Evolutionary conservation across 64 coral and sea anemone genomes (phyloP), one percentile per base, ranked within the genome.

Genomic region (Porites australiensis): DNA sequence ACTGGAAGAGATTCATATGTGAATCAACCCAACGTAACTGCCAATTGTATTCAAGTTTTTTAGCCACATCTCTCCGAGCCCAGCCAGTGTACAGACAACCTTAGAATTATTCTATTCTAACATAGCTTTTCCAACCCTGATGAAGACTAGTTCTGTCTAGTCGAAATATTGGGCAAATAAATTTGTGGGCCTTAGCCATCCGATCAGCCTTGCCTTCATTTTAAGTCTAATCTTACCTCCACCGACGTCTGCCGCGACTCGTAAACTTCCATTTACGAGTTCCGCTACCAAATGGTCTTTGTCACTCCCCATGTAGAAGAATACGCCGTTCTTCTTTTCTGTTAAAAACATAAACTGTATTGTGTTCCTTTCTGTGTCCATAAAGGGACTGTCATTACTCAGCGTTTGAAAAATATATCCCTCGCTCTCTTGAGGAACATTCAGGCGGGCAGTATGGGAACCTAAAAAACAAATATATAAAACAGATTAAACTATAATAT

Each of bases 311-410:
- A 91, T 81, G 88, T 98, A 82, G 47, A 98, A 59, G 20, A 98
- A 70, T 2, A 44, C 57, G 19, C 95, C 95, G 58, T 94, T 57
- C 4, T 78, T 51, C 4, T 73, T 44, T 58, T 48, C 77, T 23
- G 96, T 89, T 6, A 77, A 27, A 72, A 98, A 98, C 21, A 85
- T 88, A 70, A 98, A 98, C 13, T 90, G 74, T 2, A 95, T 49
- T 53, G 44, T 59, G 19, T 98, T 94, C 5, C 19, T 59, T 18
- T 77, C 69, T 62, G 90, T 93, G 14, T 82, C 77, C 15, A 82
- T 9, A 2, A 21, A 27, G 5, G 90, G 72, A 1, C 75, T 83
- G 48, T 78, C n/a, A 44, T 11, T 16, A 5, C 53, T 82, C 13
- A 93, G 71, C 4, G 19, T 44, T 62, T 87, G 83, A 3, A 62